Evolutionary conservation across 2,888 invertebrate genomes (phyloP).

Genomic region (Pocota personata): DNA sequence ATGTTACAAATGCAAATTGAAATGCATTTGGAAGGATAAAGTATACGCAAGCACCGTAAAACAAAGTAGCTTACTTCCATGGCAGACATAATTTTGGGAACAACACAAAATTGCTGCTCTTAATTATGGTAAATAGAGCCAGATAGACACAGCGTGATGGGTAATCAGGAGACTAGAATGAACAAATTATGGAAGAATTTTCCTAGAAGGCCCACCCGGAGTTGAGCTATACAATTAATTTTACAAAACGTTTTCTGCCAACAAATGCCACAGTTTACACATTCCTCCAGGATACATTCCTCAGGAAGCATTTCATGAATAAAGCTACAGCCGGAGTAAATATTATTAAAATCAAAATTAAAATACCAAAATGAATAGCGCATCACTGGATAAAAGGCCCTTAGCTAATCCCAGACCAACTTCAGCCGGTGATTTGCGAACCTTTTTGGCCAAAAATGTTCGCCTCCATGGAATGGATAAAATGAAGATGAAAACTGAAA

Average conservation of each 20-base stretch:
- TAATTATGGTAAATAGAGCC: conserved; percentile 11
- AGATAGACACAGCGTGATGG: not conserved
- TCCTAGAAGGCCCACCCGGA: not conserved
- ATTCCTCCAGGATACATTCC: not conserved
- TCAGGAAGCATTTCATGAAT: not conserved
- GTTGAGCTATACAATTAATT: not conserved
- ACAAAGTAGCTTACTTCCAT: conserved; percentile 5
- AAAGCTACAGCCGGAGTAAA: not conserved
- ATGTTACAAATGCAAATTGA: conserved; percentile 10
- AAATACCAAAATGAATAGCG: not conserved
- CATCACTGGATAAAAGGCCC: not conserved
- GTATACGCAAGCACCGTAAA: not conserved
- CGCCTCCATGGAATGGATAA: not conserved
- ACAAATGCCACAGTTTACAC: not conserved
- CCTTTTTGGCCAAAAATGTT: not conserved
- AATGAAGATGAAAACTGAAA: not conserved
- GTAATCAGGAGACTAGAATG: not conserved
- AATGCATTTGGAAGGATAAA: conserved; percentile 10
- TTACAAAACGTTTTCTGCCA: not conserved
- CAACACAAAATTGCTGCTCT: not conserved
- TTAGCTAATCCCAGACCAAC: not conserved
- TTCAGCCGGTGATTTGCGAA: conserved; percentile 9
- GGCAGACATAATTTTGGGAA: not conserved
- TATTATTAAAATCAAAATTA: not conserved
- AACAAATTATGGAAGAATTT: not conserved